Evolutionary conservation across 1,140 invertebrate genomes (phyloP), one percentile per base, ranked within the genome.

Genomic region (Scaptomyza graminum): DNA sequence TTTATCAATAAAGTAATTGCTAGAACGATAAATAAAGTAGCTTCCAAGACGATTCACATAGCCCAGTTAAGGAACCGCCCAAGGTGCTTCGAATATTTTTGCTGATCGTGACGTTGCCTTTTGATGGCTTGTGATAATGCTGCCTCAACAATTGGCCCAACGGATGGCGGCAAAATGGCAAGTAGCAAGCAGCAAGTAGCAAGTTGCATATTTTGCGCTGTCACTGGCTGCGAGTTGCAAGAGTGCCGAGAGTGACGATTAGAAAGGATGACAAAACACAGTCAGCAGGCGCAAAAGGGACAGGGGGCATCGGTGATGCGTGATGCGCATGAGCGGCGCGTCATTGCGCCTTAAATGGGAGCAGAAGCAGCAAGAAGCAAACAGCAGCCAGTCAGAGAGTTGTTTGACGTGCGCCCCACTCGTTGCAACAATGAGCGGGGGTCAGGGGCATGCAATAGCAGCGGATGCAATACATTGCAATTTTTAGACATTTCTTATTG

Each of bases 261-360:
- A 78, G 75, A 78, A 78, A 59, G 75, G 71, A 77, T 77, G 74
- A 77, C 71, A 78, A 22, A 71, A 39, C 11, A 41, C 51, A 57
- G 31, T 22, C 28, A 31, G 28, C 5, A 31, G 31, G 31, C 2
- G 1, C 15, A 60, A 12, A 2, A 12, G 15, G 22, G n/a, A 52
- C 2, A 28, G 41, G 55, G 47, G 51, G 63, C 74, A 76, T 83
- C n/a, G n/a, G 83, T 85, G 31, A 34, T 34, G 83, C 83, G 83
- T 87, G 83, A 82, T 88, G 83, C 83, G 83, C 83, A 87, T 87
- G 83, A 87, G 83, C 79, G 83, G 65, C 87, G 76, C 83, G 62
- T 83, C 79, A 83, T 87, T 88, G 82, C 83, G 83, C 83, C 83
- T 79, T 87, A 87, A 87, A 87, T 87, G 83, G 83, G 83, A 87